Conservation (phyloP, 1,140 invertebrate genomes). For the Piezodorus guildinii region DNA sequence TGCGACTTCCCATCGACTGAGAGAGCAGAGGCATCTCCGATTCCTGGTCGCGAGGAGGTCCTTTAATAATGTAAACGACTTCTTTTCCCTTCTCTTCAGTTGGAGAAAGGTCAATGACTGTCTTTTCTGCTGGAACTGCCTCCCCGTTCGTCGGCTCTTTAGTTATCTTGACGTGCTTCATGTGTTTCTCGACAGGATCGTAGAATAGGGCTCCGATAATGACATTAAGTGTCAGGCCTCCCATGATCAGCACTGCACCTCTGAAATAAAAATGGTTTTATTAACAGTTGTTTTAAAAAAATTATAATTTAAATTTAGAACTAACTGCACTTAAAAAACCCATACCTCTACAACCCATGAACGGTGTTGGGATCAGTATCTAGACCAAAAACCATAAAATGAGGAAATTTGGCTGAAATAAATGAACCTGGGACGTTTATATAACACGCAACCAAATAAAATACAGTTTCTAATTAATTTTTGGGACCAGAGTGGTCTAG, state of each 20-base stretch:
- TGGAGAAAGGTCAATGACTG: slow-evolving; percentile 3
- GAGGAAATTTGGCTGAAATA: too few species aligned
- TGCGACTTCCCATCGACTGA: slow-evolving; percentile 34
- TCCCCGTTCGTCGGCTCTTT: slow-evolving; percentile 14
- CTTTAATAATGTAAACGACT: slow-evolving; percentile 12
- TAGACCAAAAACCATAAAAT: too few species aligned
- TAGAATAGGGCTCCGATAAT: slow-evolving; percentile 73
- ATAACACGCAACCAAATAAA: too few species aligned
- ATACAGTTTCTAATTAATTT: too few species aligned
- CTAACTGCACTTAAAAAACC: too few species aligned
- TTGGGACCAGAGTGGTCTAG: too few species aligned
- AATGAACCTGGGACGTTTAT: too few species aligned
- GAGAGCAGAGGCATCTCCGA: slow-evolving; percentile 25
- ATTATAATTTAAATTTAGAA: too few species aligned
- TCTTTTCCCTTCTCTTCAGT: background rate
- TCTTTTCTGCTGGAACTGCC: background rate
- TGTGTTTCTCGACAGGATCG: slow-evolving; percentile 67
- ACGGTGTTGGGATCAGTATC: too few species aligned
- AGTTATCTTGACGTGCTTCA: slow-evolving; percentile 46
- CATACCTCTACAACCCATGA: too few species aligned
- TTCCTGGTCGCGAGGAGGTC: slow-evolving; percentile 21
- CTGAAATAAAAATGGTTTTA: slow-evolving; percentile 41
- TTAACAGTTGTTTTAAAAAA: too few species aligned
- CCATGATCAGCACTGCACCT: slow-evolving; percentile 67
- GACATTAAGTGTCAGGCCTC: slow-evolving; percentile 68